Conservation (phyloP, 2,888 invertebrate species). For the Neoascia interrupta region DNA sequence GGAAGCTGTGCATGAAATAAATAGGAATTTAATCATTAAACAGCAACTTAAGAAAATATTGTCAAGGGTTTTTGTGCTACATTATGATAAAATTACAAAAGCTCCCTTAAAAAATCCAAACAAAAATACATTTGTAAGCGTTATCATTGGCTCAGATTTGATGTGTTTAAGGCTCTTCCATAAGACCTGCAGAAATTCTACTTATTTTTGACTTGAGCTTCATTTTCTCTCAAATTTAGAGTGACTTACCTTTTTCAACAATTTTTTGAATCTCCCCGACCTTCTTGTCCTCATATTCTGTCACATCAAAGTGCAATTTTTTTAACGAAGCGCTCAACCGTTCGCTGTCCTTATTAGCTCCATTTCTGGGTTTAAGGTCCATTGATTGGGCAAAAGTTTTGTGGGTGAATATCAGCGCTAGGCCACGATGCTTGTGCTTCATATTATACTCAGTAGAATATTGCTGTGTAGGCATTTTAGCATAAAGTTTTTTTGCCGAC, state of each 20-base stretch:
- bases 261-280: slow-evolving; percentile 85
- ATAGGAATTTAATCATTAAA: no score
- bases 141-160: no score
- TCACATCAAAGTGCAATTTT: slow-evolving; percentile 86
- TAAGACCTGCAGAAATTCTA: no score
- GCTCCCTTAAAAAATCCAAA: no score
- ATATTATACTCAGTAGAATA: slow-evolving; percentile 91
- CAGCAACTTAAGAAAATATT: no score
- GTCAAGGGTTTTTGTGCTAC: no score
- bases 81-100: no score
- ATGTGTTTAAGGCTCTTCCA: no score
- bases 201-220: no score
- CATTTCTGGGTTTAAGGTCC: slow-evolving; percentile 86
- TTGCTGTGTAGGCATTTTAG: slow-evolving; percentile 84
- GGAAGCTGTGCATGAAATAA: slow-evolving; percentile 81
- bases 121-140: no score
- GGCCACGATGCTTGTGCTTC: slow-evolving; percentile 89
- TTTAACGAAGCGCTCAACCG: slow-evolving; percentile 85
- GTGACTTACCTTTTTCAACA: slow-evolving; percentile 81
- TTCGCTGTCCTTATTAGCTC: slow-evolving; percentile 92
- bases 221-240: no score
- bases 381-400: slow-evolving; percentile 88
- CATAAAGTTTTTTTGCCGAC: slow-evolving; percentile 77
- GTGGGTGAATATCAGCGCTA: slow-evolving; percentile 95
- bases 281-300: slow-evolving; percentile 85